Percentiles rank a stretch among this genome's conserved stretches.
Conservation (phyloP, 2,888 invertebrate species). For the Rhingia campestris region DNA sequence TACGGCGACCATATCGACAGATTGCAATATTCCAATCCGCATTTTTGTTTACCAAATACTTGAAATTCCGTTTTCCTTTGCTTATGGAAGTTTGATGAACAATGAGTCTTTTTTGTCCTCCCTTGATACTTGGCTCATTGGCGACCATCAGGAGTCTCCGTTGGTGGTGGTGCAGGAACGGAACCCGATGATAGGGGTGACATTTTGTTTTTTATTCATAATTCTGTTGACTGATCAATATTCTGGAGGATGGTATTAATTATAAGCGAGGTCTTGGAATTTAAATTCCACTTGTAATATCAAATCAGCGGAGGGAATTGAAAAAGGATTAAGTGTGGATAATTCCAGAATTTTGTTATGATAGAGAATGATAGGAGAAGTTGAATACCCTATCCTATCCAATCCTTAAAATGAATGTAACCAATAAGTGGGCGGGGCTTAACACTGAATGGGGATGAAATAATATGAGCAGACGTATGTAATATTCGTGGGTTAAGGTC, state of each 20-base stretch:
- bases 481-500: no score
- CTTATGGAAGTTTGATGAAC: conserved; percentile 19
- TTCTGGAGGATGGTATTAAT: conserved; percentile 32
- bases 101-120: background rate
- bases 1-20: background rate
- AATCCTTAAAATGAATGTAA: no score
- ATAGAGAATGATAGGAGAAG: no score
- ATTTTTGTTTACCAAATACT: conserved; percentile 46
- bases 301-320: no score
- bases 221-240: conserved; percentile 41
- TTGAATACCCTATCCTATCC: no score
- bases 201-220: background rate
- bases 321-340: no score
- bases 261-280: conserved; percentile 27
- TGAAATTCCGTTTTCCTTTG: conserved; percentile 33
- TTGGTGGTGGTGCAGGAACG: conserved; percentile 6
- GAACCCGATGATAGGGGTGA: conserved; percentile 13
- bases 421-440: no score
- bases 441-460: no score
- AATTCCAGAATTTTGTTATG: no score
- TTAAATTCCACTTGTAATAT: no score
- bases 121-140: conserved; percentile 15
- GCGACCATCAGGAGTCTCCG: conserved; percentile 3
- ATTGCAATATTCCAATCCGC: conserved; percentile 37
- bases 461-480: no score